Evolutionary conservation across 1,140 invertebrate genomes (phyloP), one percentile per base, ranked within the genome.

Genomic region (Zeugodacus cucurbitae): DNA sequence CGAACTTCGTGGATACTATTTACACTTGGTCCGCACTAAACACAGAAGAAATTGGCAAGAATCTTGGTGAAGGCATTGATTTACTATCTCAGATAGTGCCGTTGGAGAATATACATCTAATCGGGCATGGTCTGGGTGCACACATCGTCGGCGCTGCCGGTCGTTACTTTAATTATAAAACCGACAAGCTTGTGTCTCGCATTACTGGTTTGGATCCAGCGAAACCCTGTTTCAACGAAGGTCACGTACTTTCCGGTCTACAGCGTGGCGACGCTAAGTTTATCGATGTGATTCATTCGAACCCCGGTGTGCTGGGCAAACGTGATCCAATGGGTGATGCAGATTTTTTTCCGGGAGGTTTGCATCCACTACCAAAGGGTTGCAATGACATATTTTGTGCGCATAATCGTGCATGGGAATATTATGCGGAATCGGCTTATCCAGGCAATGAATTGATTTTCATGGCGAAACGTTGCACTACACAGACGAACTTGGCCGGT

Each of bases 201-300:
- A 96, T 97, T 20, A 96, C 95, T 1, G 96, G 95, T 0, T 90
- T 97, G 88, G 96, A 97, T 93, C 96, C 96, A 11, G 96, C 96
- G 2, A 95, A 95, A 62, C 96, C 96, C 0, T 93, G 93, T 87
- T 97, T 97, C 90, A 95, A 94, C 62, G 93, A 94, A 57, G 93
- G 93, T 37, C 91, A 93, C 74, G 70, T 87, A 0, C 88, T 95
- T 2, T 94, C 95, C 14, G 94, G 96, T 5, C 89, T 96, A 20
- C 91, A 94, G 90, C 90, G 91, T 7, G 91, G 89, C 48, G 95
- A 96, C 91, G 95, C 95, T 2, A 90, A 90, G 11, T 96, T 95
- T 87, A 94, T 96, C 0, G 96, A 97, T 90, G 94, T 96, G 0
- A 96, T 97, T 88, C 97, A 97, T 90, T 97, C 96, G 0, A 97